Percentiles rank a stretch among this genome's conserved stretches.
Evolutionary conservation across 2,888 invertebrate species (phyloP).

Genomic region (Dicycla oo): DNA sequence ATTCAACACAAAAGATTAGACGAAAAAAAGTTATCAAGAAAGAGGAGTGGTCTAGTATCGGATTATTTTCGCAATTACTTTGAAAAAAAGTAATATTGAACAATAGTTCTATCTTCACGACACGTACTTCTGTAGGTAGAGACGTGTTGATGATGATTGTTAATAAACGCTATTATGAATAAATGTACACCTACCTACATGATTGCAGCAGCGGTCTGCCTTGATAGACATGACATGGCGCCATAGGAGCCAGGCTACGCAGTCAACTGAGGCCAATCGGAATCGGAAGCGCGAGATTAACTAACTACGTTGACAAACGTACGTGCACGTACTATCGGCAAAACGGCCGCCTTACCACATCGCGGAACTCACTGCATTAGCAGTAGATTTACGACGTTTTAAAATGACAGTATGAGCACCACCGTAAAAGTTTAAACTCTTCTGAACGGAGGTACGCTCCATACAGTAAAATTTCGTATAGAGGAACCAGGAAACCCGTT

Average conservation of each 20-base stretch:
- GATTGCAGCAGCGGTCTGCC: conserved; percentile 12
- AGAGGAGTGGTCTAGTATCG: conserved; percentile 6
- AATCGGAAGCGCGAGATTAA: conserved; percentile 4
- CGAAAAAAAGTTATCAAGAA: conserved; percentile 34
- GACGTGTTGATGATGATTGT: neutral
- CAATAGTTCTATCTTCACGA: neutral
- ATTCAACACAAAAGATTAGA: conserved; percentile 34
- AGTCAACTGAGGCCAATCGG: neutral
- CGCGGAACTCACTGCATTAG: too few relatives aligned
- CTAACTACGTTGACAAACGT: neutral
- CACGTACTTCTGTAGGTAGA: neutral
- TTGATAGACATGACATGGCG: conserved; percentile 4
- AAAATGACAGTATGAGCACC: too few relatives aligned
- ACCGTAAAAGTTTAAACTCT: too few relatives aligned
- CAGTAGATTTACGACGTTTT: too few relatives aligned
- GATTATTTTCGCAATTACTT: neutral
- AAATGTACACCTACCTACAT: conserved; percentile 26
- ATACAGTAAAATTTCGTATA: too few relatives aligned
- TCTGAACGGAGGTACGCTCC: too few relatives aligned
- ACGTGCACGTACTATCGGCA: too few relatives aligned
- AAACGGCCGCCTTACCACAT: too few relatives aligned
- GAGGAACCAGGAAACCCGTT: too few relatives aligned
- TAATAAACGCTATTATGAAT: conserved; percentile 6
- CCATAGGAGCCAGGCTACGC: neutral
- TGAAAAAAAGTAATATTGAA: conserved; percentile 1